Base-by-base conservation (phyloP, 2,797 vertebrate genomes). In the Aselliscus stoliczkanus region DNA sequence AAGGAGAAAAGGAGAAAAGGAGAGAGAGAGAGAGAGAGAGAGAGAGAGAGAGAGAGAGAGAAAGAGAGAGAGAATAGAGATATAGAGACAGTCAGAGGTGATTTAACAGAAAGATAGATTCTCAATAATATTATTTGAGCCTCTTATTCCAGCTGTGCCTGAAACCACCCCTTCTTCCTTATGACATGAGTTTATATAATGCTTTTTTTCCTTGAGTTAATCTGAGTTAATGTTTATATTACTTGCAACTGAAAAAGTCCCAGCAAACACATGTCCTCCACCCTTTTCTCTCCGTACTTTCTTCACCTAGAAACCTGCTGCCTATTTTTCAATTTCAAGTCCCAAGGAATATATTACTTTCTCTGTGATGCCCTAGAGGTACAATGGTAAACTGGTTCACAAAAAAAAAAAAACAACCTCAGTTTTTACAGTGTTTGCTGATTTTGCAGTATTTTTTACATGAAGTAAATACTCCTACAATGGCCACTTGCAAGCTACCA, bases 201-300 rank as follows among this genome's bases (percentile, higher is more conserved):
- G 18, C 42, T 47, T 87, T 72, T 12, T 56, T 62, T n/a, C 2
- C 69, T 70, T 65, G 62, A 81, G 39, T 76, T 92, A 27, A 29
- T 83, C 50, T 93, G 20, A 89, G 73, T 89, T 76, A 69, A 81
- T n/a, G 34, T 88, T 90, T 88, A 75, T 84, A 60, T 80, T 52
- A 85, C 29, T 80, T 77, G 6, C 13, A 76, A 93, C 75, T 75
- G 25, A 79, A 69, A 93, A 94, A 75, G 17, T 60, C 17, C 67
- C 23, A 73, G 34, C 20, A 75, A 83, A 64, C 50, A 95, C 52
- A 80, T 20, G 29, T 70, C 31, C 25, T 88, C 58, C 52, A 27
- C 23, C 34, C 6, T 69, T 82, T 52, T 5, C 25, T 82, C 42
- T 47, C 20, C 54, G 20, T 31, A 0, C 44, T 70, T 69, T 90